A percentile compares a stretch with the other conserved stretches of the same genome.
These are phyloP conservation scores for Baccha elongata DNA, from an alignment of 2,888 invertebrate species.

Conservation along the genomic window DNA sequence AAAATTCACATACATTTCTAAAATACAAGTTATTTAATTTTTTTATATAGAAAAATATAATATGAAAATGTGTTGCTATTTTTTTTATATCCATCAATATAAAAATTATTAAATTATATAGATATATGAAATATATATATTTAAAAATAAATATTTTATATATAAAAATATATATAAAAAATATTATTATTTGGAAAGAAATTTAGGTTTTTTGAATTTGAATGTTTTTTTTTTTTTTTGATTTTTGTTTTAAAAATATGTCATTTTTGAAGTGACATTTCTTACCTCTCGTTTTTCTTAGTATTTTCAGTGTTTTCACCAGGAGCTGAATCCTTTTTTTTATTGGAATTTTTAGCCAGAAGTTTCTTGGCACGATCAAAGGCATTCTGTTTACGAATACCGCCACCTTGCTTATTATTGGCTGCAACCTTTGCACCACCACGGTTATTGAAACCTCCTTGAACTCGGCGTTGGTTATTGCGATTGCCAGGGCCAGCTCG, in stretches of 20 bases:
- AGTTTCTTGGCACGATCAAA: slow-evolving; percentile 83
- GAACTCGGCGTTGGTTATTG: slow-evolving; percentile 78
- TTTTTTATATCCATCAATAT: slow-evolving; percentile 64
- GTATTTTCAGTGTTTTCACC: slow-evolving; percentile 80
- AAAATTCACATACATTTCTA: slow-evolving; percentile 32
- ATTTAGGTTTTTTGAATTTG: slow-evolving; percentile 68
- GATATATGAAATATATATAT: slow-evolving; percentile 55
- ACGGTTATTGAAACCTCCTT: slow-evolving; percentile 82
- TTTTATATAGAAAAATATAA: slow-evolving; percentile 37
- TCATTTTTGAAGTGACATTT: slow-evolving; percentile 76
- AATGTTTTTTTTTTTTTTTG: slow-evolving; percentile 74
- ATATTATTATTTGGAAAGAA: slow-evolving; percentile 70
- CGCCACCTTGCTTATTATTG: slow-evolving; percentile 82
- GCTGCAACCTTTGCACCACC: slow-evolving; percentile 80
- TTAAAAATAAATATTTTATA: slow-evolving; percentile 46
- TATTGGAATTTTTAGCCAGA: slow-evolving; percentile 83
- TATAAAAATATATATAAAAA: slow-evolving; percentile 64
- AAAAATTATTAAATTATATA: slow-evolving; percentile 57
- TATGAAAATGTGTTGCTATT: slow-evolving; percentile 62
- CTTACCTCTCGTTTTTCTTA: slow-evolving; percentile 83
- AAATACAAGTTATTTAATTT: slow-evolving; percentile 17
- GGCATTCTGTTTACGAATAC: slow-evolving; percentile 83
- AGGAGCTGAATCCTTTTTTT: slow-evolving; percentile 83
- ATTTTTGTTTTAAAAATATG: slow-evolving; percentile 76
- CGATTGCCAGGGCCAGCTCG: slow-evolving; percentile 81